Evolutionary conservation across 2,888 invertebrate genomes (phyloP).

Genomic region (Leucophenga maculata): DNA sequence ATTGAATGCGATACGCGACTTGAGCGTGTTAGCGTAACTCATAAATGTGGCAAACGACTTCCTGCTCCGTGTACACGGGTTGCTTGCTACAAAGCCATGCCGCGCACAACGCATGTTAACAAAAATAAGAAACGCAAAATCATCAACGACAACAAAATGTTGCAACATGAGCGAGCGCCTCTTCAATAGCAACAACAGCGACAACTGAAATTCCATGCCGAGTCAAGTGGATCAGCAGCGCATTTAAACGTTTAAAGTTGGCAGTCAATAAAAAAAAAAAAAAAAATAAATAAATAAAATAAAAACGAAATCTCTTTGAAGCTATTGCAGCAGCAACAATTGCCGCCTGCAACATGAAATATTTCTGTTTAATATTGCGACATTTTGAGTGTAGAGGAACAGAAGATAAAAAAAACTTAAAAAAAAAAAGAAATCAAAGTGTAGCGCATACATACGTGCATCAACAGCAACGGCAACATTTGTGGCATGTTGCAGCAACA

Average conservation of each 20-base stretch:
- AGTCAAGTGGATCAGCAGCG: conserved; percentile 20
- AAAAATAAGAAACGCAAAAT: background rate
- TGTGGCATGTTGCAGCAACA: conserved; percentile 44
- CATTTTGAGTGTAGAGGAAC: conserved; percentile 57
- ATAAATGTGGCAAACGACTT: conserved; percentile 62
- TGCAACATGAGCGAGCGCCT: conserved; percentile 43
- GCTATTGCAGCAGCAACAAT: conserved; percentile 25
- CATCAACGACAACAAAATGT: conserved; percentile 11
- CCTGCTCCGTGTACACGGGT: conserved; percentile 61
- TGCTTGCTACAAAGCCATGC: conserved; percentile 29
- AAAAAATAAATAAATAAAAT: conserved; percentile 43
- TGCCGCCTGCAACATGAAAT: conserved; percentile 60
- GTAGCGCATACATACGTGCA: conserved; percentile 25
- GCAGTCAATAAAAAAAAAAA: conserved; percentile 58
- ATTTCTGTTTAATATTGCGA: conserved; percentile 61
- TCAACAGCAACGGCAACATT: conserved; percentile 44
- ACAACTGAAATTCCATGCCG: conserved; percentile 35
- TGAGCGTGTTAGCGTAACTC: conserved; percentile 51
- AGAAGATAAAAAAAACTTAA: conserved; percentile 24
- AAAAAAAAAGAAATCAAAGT: conserved; percentile 27
- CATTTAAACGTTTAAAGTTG: conserved; percentile 36
- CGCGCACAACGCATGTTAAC: conserved; percentile 23
- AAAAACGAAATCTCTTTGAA: conserved; percentile 29
- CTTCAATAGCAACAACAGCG: conserved; percentile 44
- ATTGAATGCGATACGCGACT: background rate